Percentiles rank a stretch among this genome's conserved stretches.
Conservation (phyloP, 92 coral and sea anemone genomes). For the Phenganax marumi region DNA sequence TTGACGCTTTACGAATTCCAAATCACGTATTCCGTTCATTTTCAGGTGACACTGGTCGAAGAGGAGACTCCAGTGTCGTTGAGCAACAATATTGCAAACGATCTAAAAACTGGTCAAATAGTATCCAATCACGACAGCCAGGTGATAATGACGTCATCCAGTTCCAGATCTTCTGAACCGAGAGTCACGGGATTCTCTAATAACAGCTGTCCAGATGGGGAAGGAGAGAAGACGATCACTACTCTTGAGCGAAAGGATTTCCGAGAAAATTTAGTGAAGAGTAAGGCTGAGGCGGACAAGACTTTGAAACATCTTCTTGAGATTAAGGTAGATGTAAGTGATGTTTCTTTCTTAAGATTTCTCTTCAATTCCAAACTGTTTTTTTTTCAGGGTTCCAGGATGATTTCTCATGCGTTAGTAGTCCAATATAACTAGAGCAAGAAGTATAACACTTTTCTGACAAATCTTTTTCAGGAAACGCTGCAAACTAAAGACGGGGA, state of each 20-base stretch:
- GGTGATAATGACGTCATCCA: slow-evolving; percentile 13
- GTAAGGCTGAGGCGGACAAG: slow-evolving; percentile 33
- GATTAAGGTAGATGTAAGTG: slow-evolving; percentile 45
- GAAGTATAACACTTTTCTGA: not conserved
- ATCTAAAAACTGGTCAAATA: not conserved
- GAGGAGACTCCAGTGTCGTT: not conserved
- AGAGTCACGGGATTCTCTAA: not conserved
- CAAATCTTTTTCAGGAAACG: slow-evolving; percentile 9
- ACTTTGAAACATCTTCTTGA: slow-evolving; percentile 34
- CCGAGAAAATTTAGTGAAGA: slow-evolving; percentile 22
- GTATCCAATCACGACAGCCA: slow-evolving; percentile 7
- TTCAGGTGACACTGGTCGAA: not conserved
- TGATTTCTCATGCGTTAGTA: no score
- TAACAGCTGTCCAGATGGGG: not conserved
- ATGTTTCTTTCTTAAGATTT: no score
- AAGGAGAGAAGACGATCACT: not conserved
- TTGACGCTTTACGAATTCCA: not conserved
- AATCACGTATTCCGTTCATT: not conserved
- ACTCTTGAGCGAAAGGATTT: not conserved
- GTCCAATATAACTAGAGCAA: not conserved
- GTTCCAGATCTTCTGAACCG: slow-evolving; percentile 15
- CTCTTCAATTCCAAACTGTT: no score
- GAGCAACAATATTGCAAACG: not conserved
- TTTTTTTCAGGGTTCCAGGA: no score
- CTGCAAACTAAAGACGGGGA: not conserved